A percentile compares a stretch with the other conserved stretches of the same genome.
Evolutionary conservation across 2,888 invertebrate genomes (phyloP).

Genomic region (Hypselothyrea guttata): DNA sequence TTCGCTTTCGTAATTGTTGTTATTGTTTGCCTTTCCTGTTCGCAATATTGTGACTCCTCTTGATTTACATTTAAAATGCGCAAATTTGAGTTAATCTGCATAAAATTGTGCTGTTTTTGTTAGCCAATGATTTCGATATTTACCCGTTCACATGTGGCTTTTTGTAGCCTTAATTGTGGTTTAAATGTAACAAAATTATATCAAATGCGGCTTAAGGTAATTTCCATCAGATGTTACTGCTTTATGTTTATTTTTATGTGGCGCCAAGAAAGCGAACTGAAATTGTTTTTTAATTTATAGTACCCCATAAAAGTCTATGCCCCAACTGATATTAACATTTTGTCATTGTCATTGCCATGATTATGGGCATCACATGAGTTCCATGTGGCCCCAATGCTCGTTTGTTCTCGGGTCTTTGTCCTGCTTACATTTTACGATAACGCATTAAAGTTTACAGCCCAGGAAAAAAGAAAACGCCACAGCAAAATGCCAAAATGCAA

Average conservation of each 20-base stretch:
- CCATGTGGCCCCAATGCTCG: slow-evolving; percentile 34
- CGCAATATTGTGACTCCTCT: slow-evolving; percentile 3
- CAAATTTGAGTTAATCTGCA: slow-evolving; percentile 61
- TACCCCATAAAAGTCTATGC: slow-evolving; percentile 47
- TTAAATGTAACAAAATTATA: slow-evolving; percentile 62
- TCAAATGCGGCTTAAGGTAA: slow-evolving; percentile 37
- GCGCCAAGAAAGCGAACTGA: slow-evolving; percentile 9
- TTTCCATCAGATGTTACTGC: slow-evolving; percentile 24
- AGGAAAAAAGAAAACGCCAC: background rate
- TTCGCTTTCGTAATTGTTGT: slow-evolving; percentile 36
- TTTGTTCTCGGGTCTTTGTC: slow-evolving; percentile 19
- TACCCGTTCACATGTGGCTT: slow-evolving; percentile 10
- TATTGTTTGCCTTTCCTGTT: slow-evolving; percentile 21
- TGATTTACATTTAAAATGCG: slow-evolving; percentile 69
- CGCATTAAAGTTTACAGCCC: slow-evolving; percentile 65
- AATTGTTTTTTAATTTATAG: slow-evolving; percentile 73
- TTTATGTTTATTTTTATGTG: background rate
- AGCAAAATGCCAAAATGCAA: slow-evolving; percentile 48
- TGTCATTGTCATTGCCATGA: slow-evolving; percentile 60
- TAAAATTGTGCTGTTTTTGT: slow-evolving; percentile 20
- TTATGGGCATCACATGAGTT: slow-evolving; percentile 47
- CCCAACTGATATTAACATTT: slow-evolving; percentile 47
- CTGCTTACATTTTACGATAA: slow-evolving; percentile 58
- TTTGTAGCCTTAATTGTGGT: slow-evolving; percentile 51
- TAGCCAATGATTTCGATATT: slow-evolving; percentile 35